These are phyloP conservation scores for Drosophila fungiperda DNA, from an alignment of 2,888 invertebrate genomes.

Conservation along the genomic window DNA sequence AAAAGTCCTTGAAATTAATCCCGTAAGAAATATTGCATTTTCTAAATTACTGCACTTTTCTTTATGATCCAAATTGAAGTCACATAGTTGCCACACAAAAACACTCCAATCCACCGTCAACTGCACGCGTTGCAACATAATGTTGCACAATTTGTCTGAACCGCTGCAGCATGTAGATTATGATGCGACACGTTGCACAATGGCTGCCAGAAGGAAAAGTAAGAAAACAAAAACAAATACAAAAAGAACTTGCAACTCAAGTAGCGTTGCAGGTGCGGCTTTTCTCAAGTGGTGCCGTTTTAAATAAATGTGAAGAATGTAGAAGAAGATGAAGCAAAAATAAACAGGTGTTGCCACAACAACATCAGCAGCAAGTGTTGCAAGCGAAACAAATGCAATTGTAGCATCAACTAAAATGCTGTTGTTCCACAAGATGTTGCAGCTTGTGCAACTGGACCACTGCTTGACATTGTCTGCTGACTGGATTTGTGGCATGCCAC, in stretches of 20 bases:
- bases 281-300: conserved; percentile 48
- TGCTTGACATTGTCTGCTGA: conserved; percentile 13
- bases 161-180: conserved; percentile 51
- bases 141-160: conserved; percentile 30
- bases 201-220: background rate
- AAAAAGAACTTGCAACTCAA: conserved; percentile 36
- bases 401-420: conserved; percentile 18
- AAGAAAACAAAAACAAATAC: background rate
- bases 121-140: conserved; percentile 35
- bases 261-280: conserved; percentile 55
- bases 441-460: conserved; percentile 5
- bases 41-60: background rate
- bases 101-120: conserved; percentile 32
- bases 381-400: conserved; percentile 20
- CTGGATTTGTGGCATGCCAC: conserved; percentile 66
- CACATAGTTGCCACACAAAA: conserved; percentile 2
- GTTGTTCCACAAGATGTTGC: conserved; percentile 25
- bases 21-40: background rate
- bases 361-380: conserved; percentile 30
- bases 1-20: background rate
- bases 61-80: conserved; percentile 3
- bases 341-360: conserved; percentile 29
- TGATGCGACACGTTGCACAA: conserved; percentile 50
- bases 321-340: background rate
- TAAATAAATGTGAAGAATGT: conserved; percentile 5